Evolutionary conservation across 2,888 invertebrate genomes (phyloP).

Genomic region (Drosophila cognata): DNA sequence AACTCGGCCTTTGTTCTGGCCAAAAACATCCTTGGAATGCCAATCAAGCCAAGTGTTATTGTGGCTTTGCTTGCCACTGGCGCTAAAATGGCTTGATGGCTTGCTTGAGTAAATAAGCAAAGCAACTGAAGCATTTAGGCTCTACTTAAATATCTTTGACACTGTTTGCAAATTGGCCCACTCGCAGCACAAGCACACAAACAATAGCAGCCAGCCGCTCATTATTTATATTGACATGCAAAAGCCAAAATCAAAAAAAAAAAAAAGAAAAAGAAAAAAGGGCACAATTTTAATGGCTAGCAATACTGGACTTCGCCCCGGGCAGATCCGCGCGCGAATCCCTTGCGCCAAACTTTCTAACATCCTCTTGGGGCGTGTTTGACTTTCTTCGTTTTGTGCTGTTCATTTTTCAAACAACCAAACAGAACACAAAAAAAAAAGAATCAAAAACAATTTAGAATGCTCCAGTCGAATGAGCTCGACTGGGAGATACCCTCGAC

Average conservation of each 20-base stretch:
- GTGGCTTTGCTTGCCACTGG: slow-evolving; percentile 11
- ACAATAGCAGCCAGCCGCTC: slow-evolving; percentile 42
- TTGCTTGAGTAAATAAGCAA: slow-evolving; percentile 19
- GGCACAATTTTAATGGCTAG: slow-evolving; percentile 68
- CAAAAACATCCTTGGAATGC: slow-evolving; percentile 32
- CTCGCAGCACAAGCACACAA: slow-evolving; percentile 2
- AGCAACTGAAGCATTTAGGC: slow-evolving; percentile 11
- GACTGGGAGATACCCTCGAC: background rate
- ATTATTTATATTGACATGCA: slow-evolving; percentile 69
- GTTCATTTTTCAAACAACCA: slow-evolving; percentile 39
- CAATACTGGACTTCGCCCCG: slow-evolving; percentile 55
- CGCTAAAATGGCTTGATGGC: background rate
- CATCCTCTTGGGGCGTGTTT: slow-evolving; percentile 37
- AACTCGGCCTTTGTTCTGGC: slow-evolving; percentile 6
- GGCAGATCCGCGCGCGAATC: slow-evolving; percentile 39
- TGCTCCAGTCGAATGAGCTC: background rate
- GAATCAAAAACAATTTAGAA: background rate
- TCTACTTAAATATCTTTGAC: slow-evolving; percentile 34
- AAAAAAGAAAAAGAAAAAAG: slow-evolving; percentile 7
- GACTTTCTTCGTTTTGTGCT: slow-evolving; percentile 25
- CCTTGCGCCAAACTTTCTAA: slow-evolving; percentile 47
- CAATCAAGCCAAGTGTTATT: slow-evolving; percentile 32
- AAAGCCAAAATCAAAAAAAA: slow-evolving; percentile 4
- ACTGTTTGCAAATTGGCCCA: slow-evolving; percentile 50
- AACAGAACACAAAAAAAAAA: slow-evolving; percentile 26